Evolutionary conservation across 2,113 vertebrate species (phyloP), one percentile per base, ranked within the genome.

Genomic region (Mola mola): DNA sequence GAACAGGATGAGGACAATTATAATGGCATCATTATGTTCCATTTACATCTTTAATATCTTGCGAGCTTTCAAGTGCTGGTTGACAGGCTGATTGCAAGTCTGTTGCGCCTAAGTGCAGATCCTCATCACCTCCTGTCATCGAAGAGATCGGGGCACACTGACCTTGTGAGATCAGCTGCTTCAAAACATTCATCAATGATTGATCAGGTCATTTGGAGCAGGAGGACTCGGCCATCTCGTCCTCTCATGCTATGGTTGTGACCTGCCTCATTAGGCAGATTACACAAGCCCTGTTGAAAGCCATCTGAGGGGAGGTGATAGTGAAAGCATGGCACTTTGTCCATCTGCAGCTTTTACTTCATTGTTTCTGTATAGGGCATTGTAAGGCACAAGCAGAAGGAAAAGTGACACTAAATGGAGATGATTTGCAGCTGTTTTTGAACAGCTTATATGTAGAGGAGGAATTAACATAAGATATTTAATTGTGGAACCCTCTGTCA

Each of bases 21-120:
- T 55, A 71, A 79, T 56, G 21, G 57, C 53, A 34, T 42, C 70
- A 82, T 84, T 76, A 86, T 80, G 84, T 61, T 52, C 62, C 61
- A 80, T 82, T 79, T 84, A 73, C 63, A 65, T 73, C 72, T 74
- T 38, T 68, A 76, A 79, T 81, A 81, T 83, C 66, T 70, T 53
- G 50, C 17, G 19, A 49, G 62, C 62, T 83, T 55, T 67, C 29
- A 65, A 66, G 56, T 70, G 70, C 53, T 16, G 8, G 12, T 52
- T 60, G 66, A 79, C 51, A 38, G 61, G 46, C 42, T 69, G 68
- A 71, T 68, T 77, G 66, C 29, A 29, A 41, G 56, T 72, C 52
- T 62, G 67, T 42, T 25, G 26, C 17, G 43, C 29, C 4, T 12
- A 43, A 4, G 9, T 61, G 42, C 16, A 53, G 29, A 67, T 25